Percentiles rank a stretch among this genome's conserved stretches.
Evolutionary conservation across 2,888 invertebrate species (phyloP).

Genomic region (Drosophila glabriapex): DNA sequence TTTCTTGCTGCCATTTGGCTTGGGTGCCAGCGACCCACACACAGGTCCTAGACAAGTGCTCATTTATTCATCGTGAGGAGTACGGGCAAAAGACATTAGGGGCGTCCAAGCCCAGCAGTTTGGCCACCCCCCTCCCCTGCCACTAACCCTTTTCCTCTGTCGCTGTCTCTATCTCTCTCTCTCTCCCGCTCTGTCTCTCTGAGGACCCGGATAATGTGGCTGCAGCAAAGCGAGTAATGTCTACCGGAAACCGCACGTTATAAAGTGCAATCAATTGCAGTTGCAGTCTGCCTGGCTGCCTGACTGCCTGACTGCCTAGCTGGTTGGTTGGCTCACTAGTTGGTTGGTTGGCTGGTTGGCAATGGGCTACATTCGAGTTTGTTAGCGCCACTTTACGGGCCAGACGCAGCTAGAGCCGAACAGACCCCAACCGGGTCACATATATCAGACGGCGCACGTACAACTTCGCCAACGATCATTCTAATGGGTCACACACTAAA

Average conservation of each 20-base stretch:
- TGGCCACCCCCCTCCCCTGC: constrained; percentile 29
- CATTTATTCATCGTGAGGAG: constrained; percentile 74
- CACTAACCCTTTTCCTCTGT: not conserved
- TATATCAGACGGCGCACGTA: constrained; percentile 74
- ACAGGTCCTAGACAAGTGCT: constrained; percentile 71
- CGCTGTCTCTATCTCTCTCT: constrained; percentile 19
- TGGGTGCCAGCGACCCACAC: constrained; percentile 35
- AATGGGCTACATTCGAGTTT: constrained; percentile 65
- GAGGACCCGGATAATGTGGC: constrained; percentile 60
- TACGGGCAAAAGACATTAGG: constrained; percentile 74
- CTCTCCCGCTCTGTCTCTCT: constrained; percentile 3
- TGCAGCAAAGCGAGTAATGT: constrained; percentile 76
- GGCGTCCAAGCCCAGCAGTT: constrained; percentile 51
- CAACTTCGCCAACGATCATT: constrained; percentile 77
- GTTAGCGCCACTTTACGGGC: constrained; percentile 70
- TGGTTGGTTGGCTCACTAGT: constrained; percentile 1
- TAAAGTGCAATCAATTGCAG: constrained; percentile 82
- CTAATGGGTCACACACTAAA: constrained; percentile 78
- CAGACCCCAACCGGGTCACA: constrained; percentile 58
- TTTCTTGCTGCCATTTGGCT: constrained; percentile 77
- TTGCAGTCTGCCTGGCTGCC: constrained; percentile 46
- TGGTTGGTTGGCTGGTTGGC: constrained; percentile 35
- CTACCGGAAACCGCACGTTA: constrained; percentile 82
- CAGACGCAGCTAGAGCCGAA: constrained; percentile 46
- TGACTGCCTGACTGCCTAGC: constrained; percentile 18